phyloP scores from a whole-genome alignment of 2,113 vertebrate species.

The Marcusenius ussheri region DNA sequence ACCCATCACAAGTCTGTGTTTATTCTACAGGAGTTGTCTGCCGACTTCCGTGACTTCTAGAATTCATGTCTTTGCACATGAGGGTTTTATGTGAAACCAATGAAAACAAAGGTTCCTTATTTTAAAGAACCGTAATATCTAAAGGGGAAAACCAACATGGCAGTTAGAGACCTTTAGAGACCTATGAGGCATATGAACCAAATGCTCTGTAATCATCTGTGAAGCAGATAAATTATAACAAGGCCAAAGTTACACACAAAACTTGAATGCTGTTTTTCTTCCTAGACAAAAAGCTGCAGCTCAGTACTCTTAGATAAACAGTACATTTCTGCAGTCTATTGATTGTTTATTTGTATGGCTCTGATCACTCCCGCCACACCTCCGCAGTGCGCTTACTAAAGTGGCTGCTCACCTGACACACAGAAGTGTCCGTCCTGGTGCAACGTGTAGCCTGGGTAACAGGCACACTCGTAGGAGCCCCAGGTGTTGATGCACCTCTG shows the following conservation, averaged over 20 bases:
- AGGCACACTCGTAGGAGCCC: slow-evolving; percentile 76
- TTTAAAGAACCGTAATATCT: not conserved
- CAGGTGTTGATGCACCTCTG: slow-evolving; percentile 68
- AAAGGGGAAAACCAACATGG: not conserved
- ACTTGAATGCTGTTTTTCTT: not conserved
- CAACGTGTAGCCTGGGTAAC: slow-evolving; percentile 71
- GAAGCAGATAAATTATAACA: not conserved
- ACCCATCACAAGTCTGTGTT: not conserved
- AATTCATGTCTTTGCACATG: not conserved
- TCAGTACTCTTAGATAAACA: not conserved
- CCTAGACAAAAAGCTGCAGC: not conserved
- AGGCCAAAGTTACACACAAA: not conserved
- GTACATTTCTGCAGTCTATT: not conserved
- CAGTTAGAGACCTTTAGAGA: not conserved
- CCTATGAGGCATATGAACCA: not conserved
- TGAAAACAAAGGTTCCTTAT: not conserved
- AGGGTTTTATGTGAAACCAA: not conserved
- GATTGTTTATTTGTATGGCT: not conserved
- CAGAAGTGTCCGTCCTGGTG: slow-evolving; percentile 75
- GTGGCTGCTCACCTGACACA: slow-evolving; percentile 60
- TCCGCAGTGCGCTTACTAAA: not conserved
- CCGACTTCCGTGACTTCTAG: not conserved
- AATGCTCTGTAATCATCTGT: not conserved
- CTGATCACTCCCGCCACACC: not conserved
- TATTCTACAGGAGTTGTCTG: not conserved